Base-by-base conservation (phyloP, 2,888 invertebrate species). In the Pristionchus entomophagus region DNA sequence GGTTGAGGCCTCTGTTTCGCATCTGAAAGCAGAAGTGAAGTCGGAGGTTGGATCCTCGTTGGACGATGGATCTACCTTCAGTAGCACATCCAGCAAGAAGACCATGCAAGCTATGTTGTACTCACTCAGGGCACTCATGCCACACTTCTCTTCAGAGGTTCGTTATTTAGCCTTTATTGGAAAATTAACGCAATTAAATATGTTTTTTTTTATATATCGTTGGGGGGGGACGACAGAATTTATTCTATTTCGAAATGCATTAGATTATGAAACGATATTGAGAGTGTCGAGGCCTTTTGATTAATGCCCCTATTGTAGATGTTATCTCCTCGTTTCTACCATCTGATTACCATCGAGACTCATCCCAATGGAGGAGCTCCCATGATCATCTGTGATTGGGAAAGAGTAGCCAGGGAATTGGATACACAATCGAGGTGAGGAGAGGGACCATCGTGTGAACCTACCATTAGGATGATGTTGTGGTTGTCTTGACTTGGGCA, bases 321-420 rank as follows among this genome's bases (percentile, higher is more conserved):
- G 53, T 22, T 81, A 1, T 56, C 51, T n/a, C 73, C 87, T 81
- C 78, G 87, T 88, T 91, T 90, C 86, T 87, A 88, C 4, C 78
- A 83, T 19, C 88, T 94, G 49, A 96, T 97, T 94, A 96, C 96
- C 87, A 96, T 97, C 87, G 98, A 99, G 94, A 96, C 96, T 0
- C 97, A 98, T 94, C 96, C 97, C 0, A 99, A 99, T 94, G 99
- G 99, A 22, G 98, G 97, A 49, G 98, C 97, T 0, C 96, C 96
- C 49, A 96, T 97, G 26, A 95, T 99, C 45, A 97, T 97, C 94
- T 95, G 97, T 92, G 96, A 96, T 91, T 95, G 95, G 94, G 95
- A 95, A 35, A 91, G 95, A 17, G 92, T 94, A 22, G 94, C 95
- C 0, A 95, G 95, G 38, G 96, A 97, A 93, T 95, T 96, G 94